Evolutionary conservation across 2,113 vertebrate genomes (phyloP).

Genomic region (Rhinopithecus roxellana): DNA sequence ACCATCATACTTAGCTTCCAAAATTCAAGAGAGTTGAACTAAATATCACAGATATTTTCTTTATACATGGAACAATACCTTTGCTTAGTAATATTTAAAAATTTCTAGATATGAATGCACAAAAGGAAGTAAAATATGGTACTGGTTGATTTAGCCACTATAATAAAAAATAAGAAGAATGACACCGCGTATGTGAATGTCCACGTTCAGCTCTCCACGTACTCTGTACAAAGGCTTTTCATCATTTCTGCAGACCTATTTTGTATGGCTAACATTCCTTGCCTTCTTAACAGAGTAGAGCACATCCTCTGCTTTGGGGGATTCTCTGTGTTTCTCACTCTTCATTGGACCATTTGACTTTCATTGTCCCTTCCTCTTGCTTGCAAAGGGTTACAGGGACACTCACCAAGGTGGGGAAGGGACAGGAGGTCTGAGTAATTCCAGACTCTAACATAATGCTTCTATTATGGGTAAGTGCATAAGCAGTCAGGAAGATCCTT

Average conservation of each 20-base stretch:
- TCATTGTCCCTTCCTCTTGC: background rate
- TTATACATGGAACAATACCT: background rate
- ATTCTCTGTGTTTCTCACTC: background rate
- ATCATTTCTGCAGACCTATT: background rate
- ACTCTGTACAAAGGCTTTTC: background rate
- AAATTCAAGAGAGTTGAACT: background rate
- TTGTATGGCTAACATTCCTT: background rate
- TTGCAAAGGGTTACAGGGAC: background rate
- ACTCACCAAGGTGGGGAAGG: background rate
- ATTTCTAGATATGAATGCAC: background rate
- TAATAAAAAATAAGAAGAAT: background rate
- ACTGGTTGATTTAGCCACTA: background rate
- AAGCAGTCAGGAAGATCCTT: background rate
- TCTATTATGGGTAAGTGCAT: background rate
- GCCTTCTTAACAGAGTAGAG: background rate
- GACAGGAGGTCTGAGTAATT: background rate
- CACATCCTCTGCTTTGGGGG: rapidly evolving
- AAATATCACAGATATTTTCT: background rate
- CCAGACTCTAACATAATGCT: background rate
- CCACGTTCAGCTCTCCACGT: no score
- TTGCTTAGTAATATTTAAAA: background rate
- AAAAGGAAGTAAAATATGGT: background rate
- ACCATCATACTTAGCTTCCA: background rate
- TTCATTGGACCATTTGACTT: background rate
- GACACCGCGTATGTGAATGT: rapidly evolving